phyloP scores from a whole-genome alignment of 1,140 invertebrate species.

The Thaumetopoea pityocampa region DNA sequence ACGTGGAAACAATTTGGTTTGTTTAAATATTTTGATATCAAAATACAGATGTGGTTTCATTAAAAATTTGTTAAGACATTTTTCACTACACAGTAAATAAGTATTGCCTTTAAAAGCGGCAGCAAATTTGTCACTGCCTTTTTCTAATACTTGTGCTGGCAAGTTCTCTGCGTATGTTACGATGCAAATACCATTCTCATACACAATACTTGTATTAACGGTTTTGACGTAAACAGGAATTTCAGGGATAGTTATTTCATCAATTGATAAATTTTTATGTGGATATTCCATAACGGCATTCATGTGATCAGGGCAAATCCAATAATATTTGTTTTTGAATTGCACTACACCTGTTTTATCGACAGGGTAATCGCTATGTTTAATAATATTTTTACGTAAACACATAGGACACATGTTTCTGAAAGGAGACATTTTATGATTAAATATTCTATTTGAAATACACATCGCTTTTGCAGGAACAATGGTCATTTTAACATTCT shows the following conservation, averaged over 20 bases:
- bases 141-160: conserved; percentile 58
- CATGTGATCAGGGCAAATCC: conserved; percentile 75
- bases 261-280: conserved; percentile 41
- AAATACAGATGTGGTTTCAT: conserved; percentile 60
- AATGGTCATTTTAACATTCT: conserved; percentile 46
- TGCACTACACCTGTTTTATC: conserved; percentile 75
- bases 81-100: conserved; percentile 75
- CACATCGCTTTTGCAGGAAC: conserved; percentile 55
- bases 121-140: conserved; percentile 58
- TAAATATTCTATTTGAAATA: conserved; percentile 74
- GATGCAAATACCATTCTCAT: conserved; percentile 75
- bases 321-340: conserved; percentile 74
- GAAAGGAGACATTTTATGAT: conserved; percentile 64
- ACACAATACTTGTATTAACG: conserved; percentile 47
- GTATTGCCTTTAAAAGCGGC: conserved; percentile 57
- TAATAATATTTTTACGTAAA: conserved; percentile 57
- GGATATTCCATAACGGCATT: conserved; percentile 62
- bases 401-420: conserved; percentile 77
- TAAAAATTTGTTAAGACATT: conserved; percentile 74
- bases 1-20: conserved; percentile 44
- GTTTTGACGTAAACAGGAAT: conserved; percentile 62
- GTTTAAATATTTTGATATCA: conserved; percentile 61
- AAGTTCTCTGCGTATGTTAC: conserved; percentile 76
- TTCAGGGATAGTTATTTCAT: conserved; percentile 61
- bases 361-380: conserved; percentile 52